Base-by-base conservation (phyloP, 2,113 vertebrate species). In the Chelonoidis abingdonii region DNA sequence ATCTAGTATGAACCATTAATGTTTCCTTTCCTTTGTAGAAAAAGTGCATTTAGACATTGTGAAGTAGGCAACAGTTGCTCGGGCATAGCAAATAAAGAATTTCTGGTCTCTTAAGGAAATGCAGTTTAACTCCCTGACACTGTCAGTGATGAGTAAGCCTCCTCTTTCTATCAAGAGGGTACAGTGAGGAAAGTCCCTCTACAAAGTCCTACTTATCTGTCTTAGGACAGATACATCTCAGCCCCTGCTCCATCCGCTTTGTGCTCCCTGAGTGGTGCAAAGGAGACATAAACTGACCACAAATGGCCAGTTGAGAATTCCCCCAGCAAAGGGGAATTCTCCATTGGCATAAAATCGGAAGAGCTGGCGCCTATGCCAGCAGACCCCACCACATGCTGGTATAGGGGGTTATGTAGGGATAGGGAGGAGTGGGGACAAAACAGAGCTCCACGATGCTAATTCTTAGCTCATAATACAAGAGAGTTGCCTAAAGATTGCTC, bases 191-290 rank as follows among this genome's bases (percentile, higher is more conserved):
- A 97, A 97, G 57, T 92, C 85, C 94, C 91, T 87, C 5, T 0
- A 8, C 0, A 31, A 54, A 95, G 59, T 56, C 72, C 44, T 72
- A 52, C 1, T 56, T 57, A 76, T 89, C 91, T 97, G 92, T 27
- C 21, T n/a, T 21, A 35, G 93, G 80, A 94, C 93, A 76, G 52
- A 29, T 76, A 72, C 81, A 53, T 50, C 19, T 50, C 31, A 41
- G 59, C 17, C 13, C 83, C 80, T 22, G 2, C 17, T 52, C 88
- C 89, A 96, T 96, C 94, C 89, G 82, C 88, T 96, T 85, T 38
- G 29, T 1, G 75, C 89, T 41, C 57, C 87, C 25, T 69, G 95
- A 95, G 95, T 52, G 59, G 27, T 72, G 84, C 57, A 84, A 22
- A 88, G 49, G 80, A 89, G 69, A 62, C 31, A 76, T 89, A n/a